Percentiles rank a stretch among this genome's conserved stretches.
Conservation (phyloP, 2,113 vertebrate genomes). For the Nansenia antarctica region DNA sequence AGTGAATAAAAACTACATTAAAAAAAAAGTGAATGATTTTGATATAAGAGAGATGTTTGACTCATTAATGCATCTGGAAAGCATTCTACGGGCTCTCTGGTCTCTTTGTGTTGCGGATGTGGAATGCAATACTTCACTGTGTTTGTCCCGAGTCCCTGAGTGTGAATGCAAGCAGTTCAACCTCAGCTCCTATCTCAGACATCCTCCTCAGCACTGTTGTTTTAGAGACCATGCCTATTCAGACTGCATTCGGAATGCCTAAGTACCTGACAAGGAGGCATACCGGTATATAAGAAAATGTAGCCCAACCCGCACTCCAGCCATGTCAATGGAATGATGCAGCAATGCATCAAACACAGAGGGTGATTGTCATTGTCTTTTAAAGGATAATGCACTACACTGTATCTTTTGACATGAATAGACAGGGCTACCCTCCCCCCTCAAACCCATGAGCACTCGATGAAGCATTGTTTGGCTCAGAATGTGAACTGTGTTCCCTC, state of each 20-base stretch:
- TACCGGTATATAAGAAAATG: no score
- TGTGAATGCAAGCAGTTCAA: neutral
- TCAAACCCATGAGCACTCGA: neutral
- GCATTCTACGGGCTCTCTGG: neutral
- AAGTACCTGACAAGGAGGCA: neutral
- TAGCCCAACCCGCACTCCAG: neutral
- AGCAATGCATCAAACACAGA: neutral
- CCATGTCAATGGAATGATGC: neutral
- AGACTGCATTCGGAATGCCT: neutral
- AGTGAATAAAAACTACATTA: no score
- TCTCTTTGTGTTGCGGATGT: neutral
- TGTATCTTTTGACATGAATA: neutral
- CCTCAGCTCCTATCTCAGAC: neutral
- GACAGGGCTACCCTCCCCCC: neutral
- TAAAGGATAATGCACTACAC: no score
- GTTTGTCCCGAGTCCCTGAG: neutral
- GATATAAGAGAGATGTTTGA: neutral
- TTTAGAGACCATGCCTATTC: neutral
- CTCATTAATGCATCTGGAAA: neutral
- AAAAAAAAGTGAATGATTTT: neutral
- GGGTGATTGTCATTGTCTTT: no score
- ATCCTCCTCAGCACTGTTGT: neutral
- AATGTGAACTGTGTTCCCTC: conserved; percentile 14
- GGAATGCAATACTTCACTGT: neutral
- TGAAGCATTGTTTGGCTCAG: neutral